These are phyloP conservation scores for Dryoscopus gambensis DNA, from an alignment of 2,113 vertebrate genomes.

Conservation along the genomic window DNA sequence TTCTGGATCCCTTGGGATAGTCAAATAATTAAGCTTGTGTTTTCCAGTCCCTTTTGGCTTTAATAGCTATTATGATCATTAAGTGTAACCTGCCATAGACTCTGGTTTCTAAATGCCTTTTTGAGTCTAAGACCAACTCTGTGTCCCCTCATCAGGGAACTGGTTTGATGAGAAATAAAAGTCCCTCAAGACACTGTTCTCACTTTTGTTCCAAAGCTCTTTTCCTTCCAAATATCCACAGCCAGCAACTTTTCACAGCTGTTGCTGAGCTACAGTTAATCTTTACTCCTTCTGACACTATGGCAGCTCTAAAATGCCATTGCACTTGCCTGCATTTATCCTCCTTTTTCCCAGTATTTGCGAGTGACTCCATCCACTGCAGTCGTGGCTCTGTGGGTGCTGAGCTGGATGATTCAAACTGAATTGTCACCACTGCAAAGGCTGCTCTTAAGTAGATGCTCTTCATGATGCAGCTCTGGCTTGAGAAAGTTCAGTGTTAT, in stretches of 20 bases:
- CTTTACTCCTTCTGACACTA: background rate
- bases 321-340: background rate
- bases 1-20: background rate
- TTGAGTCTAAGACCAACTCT: background rate
- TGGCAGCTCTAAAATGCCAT: background rate
- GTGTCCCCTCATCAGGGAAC: background rate
- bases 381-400: background rate
- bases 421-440: background rate
- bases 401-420: background rate
- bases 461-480: background rate
- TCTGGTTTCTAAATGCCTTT: background rate
- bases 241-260: background rate
- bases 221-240: background rate
- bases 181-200: background rate
- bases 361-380: background rate
- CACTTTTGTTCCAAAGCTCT: background rate
- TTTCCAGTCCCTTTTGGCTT: slow-evolving; percentile 16
- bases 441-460: background rate
- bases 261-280: background rate
- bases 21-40: slow-evolving; percentile 30
- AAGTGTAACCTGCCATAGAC: background rate
- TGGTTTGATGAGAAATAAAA: background rate
- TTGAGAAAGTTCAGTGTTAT: background rate
- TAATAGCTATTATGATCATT: slow-evolving; percentile 6
- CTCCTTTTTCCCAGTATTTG: background rate